phyloP scores from a whole-genome alignment of 2,888 invertebrate genomes.

The Torymus auratus region DNA sequence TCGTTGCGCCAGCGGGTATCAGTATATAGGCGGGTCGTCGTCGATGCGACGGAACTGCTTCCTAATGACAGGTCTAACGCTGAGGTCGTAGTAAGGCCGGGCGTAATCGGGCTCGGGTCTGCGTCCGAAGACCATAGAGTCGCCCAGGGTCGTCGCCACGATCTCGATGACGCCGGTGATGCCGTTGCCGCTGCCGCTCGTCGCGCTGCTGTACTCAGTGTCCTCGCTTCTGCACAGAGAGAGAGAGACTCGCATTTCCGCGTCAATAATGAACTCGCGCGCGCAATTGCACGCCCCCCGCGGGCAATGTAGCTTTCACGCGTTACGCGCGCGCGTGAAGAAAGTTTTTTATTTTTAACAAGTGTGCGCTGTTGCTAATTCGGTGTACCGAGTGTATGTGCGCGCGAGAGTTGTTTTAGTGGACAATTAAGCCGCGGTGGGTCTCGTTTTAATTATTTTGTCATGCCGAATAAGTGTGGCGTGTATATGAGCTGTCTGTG shows the following conservation, averaged over 20 bases:
- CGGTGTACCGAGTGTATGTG: no score
- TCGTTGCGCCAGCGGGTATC: constrained; percentile 11
- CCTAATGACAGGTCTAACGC: constrained; percentile 55
- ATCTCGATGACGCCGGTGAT: constrained; percentile 44
- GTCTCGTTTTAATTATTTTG: no score
- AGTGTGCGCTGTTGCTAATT: no score
- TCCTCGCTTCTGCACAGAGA: constrained; percentile 33
- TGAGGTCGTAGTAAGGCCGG: constrained; percentile 53
- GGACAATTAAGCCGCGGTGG: no score
- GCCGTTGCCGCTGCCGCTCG: not conserved
- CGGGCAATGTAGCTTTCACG: no score
- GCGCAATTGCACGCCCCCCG: no score
- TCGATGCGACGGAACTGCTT: constrained; percentile 65
- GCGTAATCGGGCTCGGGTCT: constrained; percentile 41
- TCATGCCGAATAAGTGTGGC: not conserved
- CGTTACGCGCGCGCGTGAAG: no score
- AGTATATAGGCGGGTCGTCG: constrained; percentile 68
- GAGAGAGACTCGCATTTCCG: not conserved
- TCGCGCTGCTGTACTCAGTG: constrained; percentile 2
- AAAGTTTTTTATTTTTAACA: no score
- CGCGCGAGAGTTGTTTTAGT: no score
- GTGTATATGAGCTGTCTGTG: not conserved
- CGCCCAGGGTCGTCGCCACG: constrained; percentile 25
- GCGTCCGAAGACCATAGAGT: not conserved
- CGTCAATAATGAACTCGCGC: not conserved